Conservation (phyloP, 2,888 invertebrate species). For the Erpobdella octoculata region DNA sequence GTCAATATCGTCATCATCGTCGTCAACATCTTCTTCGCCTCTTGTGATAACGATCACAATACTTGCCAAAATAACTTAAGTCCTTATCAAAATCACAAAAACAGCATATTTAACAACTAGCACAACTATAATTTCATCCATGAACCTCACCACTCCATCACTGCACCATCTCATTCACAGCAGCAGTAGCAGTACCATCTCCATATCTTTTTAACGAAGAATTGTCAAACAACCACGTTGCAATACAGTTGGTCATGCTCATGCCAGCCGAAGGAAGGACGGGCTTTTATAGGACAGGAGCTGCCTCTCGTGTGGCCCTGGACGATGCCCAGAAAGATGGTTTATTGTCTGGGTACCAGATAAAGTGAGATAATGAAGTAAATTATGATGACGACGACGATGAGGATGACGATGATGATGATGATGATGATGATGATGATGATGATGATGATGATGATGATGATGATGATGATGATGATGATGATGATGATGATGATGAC, state of each 20-base stretch:
- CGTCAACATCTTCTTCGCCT: neutral
- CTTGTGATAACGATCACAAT: too few relatives aligned
- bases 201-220: too few relatives aligned
- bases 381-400: neutral
- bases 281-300: constrained; percentile 42
- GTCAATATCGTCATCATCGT: neutral
- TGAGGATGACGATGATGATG: constrained; percentile 9
- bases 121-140: too few relatives aligned
- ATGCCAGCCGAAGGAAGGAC: constrained; percentile 33
- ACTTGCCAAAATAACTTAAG: too few relatives aligned
- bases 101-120: too few relatives aligned
- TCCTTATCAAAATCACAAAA: too few relatives aligned
- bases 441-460: constrained; percentile 7
- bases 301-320: constrained; percentile 42
- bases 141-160: too few relatives aligned
- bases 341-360: constrained; percentile 35
- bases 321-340: constrained; percentile 40
- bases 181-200: too few relatives aligned
- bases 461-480: constrained; percentile 10
- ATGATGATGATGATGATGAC: constrained; percentile 17
- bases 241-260: constrained; percentile 4
- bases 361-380: constrained; percentile 19
- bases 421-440: constrained; percentile 21
- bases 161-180: too few relatives aligned
- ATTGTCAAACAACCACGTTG: too few relatives aligned